Evolutionary conservation across 2,888 invertebrate genomes (phyloP).

Genomic region (Autographa gamma): DNA sequence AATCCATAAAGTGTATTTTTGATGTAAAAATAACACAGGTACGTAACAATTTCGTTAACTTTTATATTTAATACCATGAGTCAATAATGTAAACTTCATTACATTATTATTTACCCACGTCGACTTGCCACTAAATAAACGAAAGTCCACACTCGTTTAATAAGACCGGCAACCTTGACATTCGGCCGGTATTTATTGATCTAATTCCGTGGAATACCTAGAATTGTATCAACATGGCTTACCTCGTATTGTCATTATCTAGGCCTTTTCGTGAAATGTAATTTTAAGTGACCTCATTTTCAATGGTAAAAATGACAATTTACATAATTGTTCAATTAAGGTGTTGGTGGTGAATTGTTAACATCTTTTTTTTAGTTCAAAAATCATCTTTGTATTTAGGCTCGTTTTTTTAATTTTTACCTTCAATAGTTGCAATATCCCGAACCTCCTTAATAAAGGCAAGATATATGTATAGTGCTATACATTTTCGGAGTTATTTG

Average conservation of each 20-base stretch:
- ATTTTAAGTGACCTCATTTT: not conserved
- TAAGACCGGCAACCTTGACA: constrained; percentile 49
- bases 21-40: too few relatives aligned
- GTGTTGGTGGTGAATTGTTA: too few relatives aligned
- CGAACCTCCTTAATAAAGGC: too few relatives aligned
- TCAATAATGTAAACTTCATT: not conserved
- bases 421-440: too few relatives aligned
- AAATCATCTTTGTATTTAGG: not conserved
- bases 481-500: not conserved
- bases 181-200: constrained; percentile 58
- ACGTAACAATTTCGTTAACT: too few relatives aligned
- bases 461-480: too few relatives aligned
- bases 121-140: constrained; percentile 45
- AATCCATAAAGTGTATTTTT: too few relatives aligned
- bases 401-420: not conserved
- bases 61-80: not conserved
- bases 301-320: not conserved
- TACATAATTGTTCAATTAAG: too few relatives aligned
- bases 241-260: constrained; percentile 1
- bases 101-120: not conserved
- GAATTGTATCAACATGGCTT: constrained; percentile 22
- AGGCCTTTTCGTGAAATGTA: not conserved
- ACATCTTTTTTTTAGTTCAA: not conserved
- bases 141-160: constrained; percentile 25
- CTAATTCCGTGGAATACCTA: constrained; percentile 20